Percentiles rank a stretch among this genome's conserved stretches.
Evolutionary conservation across 2,797 vertebrate species (phyloP).

Genomic region (Xerus rutilus): DNA sequence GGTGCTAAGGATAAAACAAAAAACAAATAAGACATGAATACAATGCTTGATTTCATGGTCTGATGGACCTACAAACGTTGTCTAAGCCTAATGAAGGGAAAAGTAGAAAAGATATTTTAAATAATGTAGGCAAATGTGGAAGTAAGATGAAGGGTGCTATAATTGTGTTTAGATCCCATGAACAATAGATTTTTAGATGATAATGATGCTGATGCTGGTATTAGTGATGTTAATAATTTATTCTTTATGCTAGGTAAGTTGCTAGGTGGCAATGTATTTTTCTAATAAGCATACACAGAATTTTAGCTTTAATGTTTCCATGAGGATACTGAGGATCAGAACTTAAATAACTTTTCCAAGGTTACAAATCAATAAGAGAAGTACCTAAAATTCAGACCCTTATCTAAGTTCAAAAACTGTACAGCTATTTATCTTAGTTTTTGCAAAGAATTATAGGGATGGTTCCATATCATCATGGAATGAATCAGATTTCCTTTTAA

Average conservation of each 20-base stretch:
- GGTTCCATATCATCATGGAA: conserved; percentile 7
- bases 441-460: neutral
- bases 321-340: neutral
- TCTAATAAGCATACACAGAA: neutral
- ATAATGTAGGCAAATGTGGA: neutral
- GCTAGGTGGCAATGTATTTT: neutral
- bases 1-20: neutral
- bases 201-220: neutral
- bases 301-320: neutral
- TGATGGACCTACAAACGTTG: neutral
- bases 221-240: neutral
- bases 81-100: neutral
- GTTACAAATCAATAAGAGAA: neutral
- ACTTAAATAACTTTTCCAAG: neutral
- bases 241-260: neutral
- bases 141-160: neutral
- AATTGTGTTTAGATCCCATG: neutral
- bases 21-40: neutral
- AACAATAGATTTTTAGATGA: neutral
- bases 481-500: conserved; percentile 39
- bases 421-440: neutral
- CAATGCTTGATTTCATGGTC: neutral
- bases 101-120: neutral
- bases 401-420: neutral
- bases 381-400: neutral